Percentiles rank a stretch among this genome's conserved stretches.
Evolutionary conservation across 1,140 invertebrate species (phyloP).

Genomic region (Euura saliciscinereae): DNA sequence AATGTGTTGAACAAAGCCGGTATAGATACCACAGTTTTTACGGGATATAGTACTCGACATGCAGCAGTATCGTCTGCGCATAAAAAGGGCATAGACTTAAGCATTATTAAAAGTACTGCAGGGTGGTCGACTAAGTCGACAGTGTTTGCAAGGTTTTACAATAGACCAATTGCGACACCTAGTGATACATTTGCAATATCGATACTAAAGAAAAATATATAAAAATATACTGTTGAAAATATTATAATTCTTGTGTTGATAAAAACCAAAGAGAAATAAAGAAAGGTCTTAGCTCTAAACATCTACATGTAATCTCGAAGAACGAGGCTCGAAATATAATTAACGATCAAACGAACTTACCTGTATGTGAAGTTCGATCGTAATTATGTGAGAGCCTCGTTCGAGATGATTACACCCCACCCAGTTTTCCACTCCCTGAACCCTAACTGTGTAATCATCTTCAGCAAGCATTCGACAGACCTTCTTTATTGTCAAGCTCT

Average conservation of each 20-base stretch:
- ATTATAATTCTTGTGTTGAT: neutral
- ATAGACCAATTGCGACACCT: neutral
- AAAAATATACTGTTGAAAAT: neutral
- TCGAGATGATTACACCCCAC: no score
- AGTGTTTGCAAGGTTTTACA: neutral
- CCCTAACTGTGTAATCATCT: neutral
- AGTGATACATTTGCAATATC: constrained; percentile 1
- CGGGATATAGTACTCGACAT: neutral
- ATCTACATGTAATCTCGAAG: neutral
- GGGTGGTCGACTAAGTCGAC: neutral
- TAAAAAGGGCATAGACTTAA: neutral
- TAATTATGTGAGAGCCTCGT: no score
- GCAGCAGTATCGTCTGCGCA: neutral
- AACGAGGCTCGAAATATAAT: no score
- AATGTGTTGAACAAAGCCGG: neutral
- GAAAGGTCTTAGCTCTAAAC: neutral
- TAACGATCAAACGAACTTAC: no score
- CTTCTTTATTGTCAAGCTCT: neutral
- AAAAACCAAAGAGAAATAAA: neutral
- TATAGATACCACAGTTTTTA: neutral
- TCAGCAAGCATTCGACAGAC: neutral
- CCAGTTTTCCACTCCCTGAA: neutral
- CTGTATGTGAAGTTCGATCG: no score
- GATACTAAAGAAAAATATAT: neutral
- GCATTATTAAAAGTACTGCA: neutral